These are phyloP conservation scores for Tokudaia muenninki DNA, from an alignment of 2,797 vertebrate species.

Conservation along the genomic window DNA sequence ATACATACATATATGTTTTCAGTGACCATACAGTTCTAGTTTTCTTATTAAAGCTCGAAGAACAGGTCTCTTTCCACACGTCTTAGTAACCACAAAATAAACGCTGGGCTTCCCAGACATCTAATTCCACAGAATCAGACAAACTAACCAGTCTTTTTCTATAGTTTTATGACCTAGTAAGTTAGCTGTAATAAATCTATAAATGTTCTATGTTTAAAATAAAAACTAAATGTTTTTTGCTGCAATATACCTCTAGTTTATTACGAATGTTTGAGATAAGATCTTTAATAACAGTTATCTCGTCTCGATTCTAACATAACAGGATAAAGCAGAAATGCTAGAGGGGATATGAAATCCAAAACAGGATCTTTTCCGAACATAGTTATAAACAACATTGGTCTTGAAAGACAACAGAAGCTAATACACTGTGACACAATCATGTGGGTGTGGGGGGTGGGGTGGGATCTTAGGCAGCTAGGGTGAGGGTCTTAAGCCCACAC, in stretches of 20 bases:
- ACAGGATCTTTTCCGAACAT: conserved; percentile 86
- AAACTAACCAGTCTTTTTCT: conserved; percentile 60
- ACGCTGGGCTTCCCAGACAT: conserved; percentile 46
- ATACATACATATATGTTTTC: background rate
- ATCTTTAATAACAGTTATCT: conserved; percentile 96
- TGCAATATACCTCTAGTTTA: conserved; percentile 84
- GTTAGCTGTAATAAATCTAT: conserved; percentile 78
- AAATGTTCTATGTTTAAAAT: conserved; percentile 82
- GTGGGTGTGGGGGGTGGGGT: background rate
- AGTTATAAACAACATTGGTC: conserved; percentile 72
- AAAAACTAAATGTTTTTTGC: conserved; percentile 85
- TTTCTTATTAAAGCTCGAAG: conserved; percentile 46
- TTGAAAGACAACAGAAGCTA: conserved; percentile 79
- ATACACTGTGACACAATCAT: conserved; percentile 3
- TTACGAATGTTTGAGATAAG: conserved; percentile 92
- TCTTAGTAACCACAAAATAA: conserved; percentile 61
- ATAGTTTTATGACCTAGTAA: conserved; percentile 58
- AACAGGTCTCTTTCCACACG: conserved; percentile 48
- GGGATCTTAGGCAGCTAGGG: too few species aligned
- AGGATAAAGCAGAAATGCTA: conserved; percentile 83
- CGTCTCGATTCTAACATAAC: conserved; percentile 83
- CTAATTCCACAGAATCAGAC: conserved; percentile 62
- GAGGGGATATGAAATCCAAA: conserved; percentile 89
- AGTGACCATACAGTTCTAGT: conserved; percentile 8
- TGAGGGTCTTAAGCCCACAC: too few species aligned